Evolutionary conservation across 2,113 vertebrate genomes (phyloP).

Genomic region (Oryctolagus cuniculus): DNA sequence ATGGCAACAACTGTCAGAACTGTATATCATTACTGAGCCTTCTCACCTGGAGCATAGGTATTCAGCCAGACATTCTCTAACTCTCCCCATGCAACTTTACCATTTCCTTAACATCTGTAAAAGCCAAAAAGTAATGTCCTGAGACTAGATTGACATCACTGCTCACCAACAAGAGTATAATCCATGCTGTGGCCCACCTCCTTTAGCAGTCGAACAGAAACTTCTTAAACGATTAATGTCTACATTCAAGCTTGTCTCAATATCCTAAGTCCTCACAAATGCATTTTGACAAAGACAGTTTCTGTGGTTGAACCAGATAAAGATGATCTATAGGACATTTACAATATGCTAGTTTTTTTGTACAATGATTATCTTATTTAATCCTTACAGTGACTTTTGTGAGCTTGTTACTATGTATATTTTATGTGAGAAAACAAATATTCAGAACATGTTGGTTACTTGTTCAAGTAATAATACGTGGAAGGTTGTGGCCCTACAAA

Average conservation of each 20-base stretch:
- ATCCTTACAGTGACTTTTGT: not conserved
- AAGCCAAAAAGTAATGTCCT: not conserved
- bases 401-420: not conserved
- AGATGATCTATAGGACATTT: not conserved
- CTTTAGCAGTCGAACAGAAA: not conserved
- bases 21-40: not conserved
- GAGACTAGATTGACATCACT: not conserved
- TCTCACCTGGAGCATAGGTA: not conserved
- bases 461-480: not conserved
- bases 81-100: not conserved
- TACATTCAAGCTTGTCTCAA: not conserved
- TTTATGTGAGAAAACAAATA: not conserved
- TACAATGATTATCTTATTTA: not conserved
- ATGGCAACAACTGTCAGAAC: not conserved
- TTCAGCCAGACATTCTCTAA: not conserved
- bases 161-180: not conserved
- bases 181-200: not conserved
- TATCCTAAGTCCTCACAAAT: not conserved
- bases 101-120: not conserved
- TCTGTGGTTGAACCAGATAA: not conserved
- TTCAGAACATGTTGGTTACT: not conserved
- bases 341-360: not conserved
- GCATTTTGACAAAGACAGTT: not conserved
- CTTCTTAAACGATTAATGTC: not conserved
- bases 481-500: accelerated